These are phyloP conservation scores for Candidula unifasciata DNA, from an alignment of 2,888 invertebrate genomes.

Conservation along the genomic window DNA sequence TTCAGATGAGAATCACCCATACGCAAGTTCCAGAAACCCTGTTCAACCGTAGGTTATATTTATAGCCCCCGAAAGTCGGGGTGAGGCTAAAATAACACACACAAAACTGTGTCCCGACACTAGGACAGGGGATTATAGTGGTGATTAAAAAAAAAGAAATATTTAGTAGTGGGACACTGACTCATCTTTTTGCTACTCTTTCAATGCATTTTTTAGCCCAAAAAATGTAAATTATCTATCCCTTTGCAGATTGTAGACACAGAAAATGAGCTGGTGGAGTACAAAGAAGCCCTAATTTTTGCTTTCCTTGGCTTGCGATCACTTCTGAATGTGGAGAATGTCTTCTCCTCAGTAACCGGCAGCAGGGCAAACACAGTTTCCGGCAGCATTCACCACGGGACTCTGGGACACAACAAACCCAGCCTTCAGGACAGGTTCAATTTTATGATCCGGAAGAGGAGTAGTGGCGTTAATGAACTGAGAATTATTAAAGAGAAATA, in stretches of 20 bases:
- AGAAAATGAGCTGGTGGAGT: conserved; percentile 69
- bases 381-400: conserved; percentile 70
- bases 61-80: too few species aligned
- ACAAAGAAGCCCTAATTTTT: conserved; percentile 74
- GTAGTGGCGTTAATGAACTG: conserved; percentile 22
- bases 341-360: conserved; percentile 69
- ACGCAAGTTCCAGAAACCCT: too few species aligned
- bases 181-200: too few species aligned
- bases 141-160: too few species aligned
- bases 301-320: conserved; percentile 73
- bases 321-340: conserved; percentile 69
- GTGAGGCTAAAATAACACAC: too few species aligned
- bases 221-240: neutral
- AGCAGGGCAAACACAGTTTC: conserved; percentile 65
- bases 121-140: too few species aligned
- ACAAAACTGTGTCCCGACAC: too few species aligned
- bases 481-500: conserved; percentile 38
- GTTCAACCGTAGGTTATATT: too few species aligned
- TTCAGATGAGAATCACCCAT: too few species aligned
- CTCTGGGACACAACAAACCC: conserved; percentile 11
- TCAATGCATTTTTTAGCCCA: too few species aligned
- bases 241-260: conserved; percentile 52
- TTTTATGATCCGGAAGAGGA: conserved; percentile 39
- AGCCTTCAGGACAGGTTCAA: conserved; percentile 39
- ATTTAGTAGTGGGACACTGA: too few species aligned